Conservation (phyloP, 2,797 vertebrate genomes). For the Arnoldichthys spilopterus region DNA sequence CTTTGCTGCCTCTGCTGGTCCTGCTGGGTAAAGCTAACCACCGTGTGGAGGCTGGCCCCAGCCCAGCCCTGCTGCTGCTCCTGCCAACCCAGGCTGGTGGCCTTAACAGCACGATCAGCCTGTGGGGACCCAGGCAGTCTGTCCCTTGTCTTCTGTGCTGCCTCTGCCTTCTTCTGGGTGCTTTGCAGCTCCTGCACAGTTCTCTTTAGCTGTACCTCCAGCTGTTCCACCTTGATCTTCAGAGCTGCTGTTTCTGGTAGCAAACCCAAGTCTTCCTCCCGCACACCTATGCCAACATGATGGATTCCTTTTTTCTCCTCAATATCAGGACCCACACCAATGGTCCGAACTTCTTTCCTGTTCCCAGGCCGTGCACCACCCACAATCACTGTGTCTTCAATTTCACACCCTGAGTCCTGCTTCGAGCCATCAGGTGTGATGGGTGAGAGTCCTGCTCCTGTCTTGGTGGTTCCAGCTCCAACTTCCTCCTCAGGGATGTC, state of each 20-base stretch:
- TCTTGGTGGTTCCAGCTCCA: constrained; percentile 53
- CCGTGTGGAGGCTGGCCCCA: constrained; percentile 68
- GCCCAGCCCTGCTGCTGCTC: constrained; percentile 66
- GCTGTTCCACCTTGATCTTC: constrained; percentile 78
- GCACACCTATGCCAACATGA: constrained; percentile 83
- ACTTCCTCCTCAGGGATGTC: constrained; percentile 85
- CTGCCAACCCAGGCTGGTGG: constrained; percentile 76
- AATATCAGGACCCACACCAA: constrained; percentile 75
- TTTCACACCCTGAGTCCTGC: constrained; percentile 82
- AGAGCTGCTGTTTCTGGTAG: constrained; percentile 77
- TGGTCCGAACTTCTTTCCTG: constrained; percentile 74
- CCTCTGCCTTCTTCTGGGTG: constrained; percentile 72
- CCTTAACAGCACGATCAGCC: constrained; percentile 74
- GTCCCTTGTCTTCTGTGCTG: constrained; percentile 56
- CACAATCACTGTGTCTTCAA: constrained; percentile 81
- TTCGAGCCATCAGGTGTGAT: constrained; percentile 70
- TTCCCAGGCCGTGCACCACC: constrained; percentile 70
- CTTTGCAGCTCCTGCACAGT: constrained; percentile 80
- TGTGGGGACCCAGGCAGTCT: constrained; percentile 44
- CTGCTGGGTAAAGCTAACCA: constrained; percentile 79
- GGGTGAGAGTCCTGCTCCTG: constrained; percentile 66
- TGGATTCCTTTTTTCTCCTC: constrained; percentile 45
- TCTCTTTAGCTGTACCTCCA: constrained; percentile 84
- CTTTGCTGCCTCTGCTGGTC: constrained; percentile 74
- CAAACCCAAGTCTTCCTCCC: constrained; percentile 84